Conservation (phyloP, 2,113 vertebrate species). For the Notothenia coriiceps region DNA sequence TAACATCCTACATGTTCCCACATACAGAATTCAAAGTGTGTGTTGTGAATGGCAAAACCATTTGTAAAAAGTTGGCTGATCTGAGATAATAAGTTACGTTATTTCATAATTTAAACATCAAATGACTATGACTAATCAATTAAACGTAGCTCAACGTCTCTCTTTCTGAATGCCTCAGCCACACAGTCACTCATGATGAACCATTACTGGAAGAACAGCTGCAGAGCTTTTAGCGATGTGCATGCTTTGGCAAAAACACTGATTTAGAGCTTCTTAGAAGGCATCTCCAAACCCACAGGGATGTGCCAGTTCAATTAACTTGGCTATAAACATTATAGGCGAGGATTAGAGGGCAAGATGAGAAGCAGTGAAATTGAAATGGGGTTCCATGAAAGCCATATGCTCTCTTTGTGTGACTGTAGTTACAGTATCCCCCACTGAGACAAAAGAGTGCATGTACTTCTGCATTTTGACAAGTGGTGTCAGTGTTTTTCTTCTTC, state of each 20-base stretch:
- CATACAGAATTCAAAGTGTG: background rate
- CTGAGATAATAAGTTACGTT: background rate
- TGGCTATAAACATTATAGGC: slow-evolving; percentile 53
- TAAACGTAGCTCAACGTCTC: background rate
- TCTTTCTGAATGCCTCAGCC: slow-evolving; percentile 12
- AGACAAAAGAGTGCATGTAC: slow-evolving; percentile 45
- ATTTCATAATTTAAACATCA: slow-evolving; percentile 4
- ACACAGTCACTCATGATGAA: slow-evolving; percentile 18
- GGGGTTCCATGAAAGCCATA: slow-evolving; percentile 49
- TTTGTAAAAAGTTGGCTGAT: background rate
- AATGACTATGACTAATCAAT: slow-evolving; percentile 2
- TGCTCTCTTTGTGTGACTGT: slow-evolving; percentile 54
- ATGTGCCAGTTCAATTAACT: slow-evolving; percentile 69
- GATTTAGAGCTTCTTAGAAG: slow-evolving; percentile 45
- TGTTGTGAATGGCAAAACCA: no score
- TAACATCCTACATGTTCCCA: background rate
- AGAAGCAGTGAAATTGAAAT: slow-evolving; percentile 48
- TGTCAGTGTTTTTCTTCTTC: slow-evolving; percentile 71
- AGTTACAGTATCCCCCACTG: slow-evolving; percentile 30
- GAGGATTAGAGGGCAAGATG: slow-evolving; percentile 57
- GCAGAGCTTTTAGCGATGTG: slow-evolving; percentile 55
- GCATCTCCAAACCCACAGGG: slow-evolving; percentile 49
- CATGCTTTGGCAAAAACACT: slow-evolving; percentile 46
- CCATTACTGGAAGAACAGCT: slow-evolving; percentile 59
- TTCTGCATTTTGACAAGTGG: slow-evolving; percentile 70